A percentile compares a stretch with the other conserved stretches of the same genome.
phyloP scores from a whole-genome alignment of 1,140 invertebrate genomes.

The Campoletis sonorensis region DNA sequence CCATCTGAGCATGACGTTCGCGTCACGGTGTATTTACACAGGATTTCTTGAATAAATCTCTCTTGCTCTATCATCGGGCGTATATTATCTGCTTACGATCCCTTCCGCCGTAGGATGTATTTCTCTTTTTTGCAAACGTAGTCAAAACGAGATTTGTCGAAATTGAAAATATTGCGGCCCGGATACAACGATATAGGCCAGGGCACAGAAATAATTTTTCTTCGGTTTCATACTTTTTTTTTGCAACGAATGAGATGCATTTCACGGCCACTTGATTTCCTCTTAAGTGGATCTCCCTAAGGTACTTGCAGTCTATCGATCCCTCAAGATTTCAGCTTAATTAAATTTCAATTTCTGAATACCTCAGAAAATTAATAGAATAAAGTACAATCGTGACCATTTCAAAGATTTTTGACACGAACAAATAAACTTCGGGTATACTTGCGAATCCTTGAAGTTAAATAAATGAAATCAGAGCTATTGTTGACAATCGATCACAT shows the following conservation, averaged over 20 bases:
- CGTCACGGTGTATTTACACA: background rate
- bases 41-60: background rate
- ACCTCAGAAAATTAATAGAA: no score
- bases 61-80: background rate
- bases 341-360: no score
- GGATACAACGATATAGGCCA: background rate
- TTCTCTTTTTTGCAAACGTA: background rate
- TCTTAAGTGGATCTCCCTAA: background rate
- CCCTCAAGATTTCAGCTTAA: no score
- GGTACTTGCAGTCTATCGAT: background rate
- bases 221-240: background rate
- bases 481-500: no score
- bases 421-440: no score
- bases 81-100: background rate
- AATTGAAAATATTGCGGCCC: background rate
- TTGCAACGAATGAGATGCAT: background rate
- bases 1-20: background rate
- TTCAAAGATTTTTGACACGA: no score
- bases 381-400: no score
- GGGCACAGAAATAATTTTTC: no score
- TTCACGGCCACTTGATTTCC: background rate
- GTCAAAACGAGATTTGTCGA: background rate
- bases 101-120: background rate
- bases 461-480: no score
- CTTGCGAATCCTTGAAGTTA: no score